Base-by-base conservation (phyloP, 2,888 invertebrate genomes). In the Parasteatoda lunata region DNA sequence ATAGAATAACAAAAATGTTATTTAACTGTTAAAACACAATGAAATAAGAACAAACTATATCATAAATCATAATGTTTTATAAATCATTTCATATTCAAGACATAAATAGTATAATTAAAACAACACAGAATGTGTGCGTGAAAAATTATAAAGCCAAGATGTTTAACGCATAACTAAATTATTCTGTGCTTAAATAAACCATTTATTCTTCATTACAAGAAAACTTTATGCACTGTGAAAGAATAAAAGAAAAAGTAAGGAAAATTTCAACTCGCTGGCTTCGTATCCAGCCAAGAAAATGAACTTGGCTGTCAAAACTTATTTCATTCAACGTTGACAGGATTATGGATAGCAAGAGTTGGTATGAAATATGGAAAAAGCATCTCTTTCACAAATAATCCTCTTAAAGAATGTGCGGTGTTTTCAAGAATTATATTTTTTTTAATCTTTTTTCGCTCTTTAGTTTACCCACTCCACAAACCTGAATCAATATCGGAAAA, bases 401-500 rank as follows among this genome's bases (percentile, higher is more conserved):
- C 68, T 66, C 77, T 71, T 84, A 66, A 77, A 77, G 76, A 77
- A 84, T 84, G 77, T 70, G 30, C 59, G 72, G 83, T 84, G 72
- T 71, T n/a, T 64, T 47, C 4, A 75, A 77, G 71, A 81, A 84
- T 84, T 84, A 77, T 71, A 84, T 66, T 77, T 71, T 82, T 82
- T 69, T 48, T 64, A 45, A 69, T 45, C 13, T 8, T n/a, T 51
- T 68, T 51, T 47, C 30, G 48, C 52, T 72, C 30, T 51, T 52
- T 9, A n/a, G 49, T 51, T 51, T 52, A 51, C 72, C 72, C 8
- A 15, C 52, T n/a, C 9, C 9, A 59, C 64, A 71, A 73, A 76
- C 65, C 72, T 84, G 72, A 84, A 77, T 84, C 83, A 84, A 84
- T 84, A 84, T 77, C 77, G 77, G 77, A 72, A 84, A 84, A 84